A percentile compares a stretch with the other conserved stretches of the same genome.
phyloP scores from a whole-genome alignment of 2,888 invertebrate genomes.

The Apotomis turbidana region DNA sequence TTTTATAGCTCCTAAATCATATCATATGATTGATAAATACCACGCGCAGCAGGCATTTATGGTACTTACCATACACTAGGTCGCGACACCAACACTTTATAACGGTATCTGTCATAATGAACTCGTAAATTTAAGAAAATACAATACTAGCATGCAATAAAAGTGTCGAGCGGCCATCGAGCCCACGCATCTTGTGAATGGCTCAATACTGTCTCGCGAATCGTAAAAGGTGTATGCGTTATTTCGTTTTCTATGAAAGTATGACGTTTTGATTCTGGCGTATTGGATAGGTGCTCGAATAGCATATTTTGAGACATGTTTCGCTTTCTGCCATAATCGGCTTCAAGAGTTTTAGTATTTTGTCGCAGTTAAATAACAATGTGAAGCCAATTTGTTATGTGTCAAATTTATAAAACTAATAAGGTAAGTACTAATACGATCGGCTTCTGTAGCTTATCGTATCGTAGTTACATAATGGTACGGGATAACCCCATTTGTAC shows the following conservation, averaged over 20 bases:
- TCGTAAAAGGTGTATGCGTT: neutral
- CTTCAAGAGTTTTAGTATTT: neutral
- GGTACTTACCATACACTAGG: neutral
- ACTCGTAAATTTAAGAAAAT: slow-evolving; percentile 22
- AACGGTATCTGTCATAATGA: slow-evolving; percentile 11
- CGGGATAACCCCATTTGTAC: no score
- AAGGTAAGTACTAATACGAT: neutral
- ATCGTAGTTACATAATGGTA: no score
- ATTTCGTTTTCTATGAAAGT: neutral
- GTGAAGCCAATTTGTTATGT: neutral
- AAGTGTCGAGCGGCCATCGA: neutral
- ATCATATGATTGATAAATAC: neutral
- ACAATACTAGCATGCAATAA: slow-evolving; percentile 8
- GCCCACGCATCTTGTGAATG: slow-evolving; percentile 12
- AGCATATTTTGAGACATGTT: neutral
- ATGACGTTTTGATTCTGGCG: neutral
- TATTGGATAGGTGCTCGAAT: neutral
- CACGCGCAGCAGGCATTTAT: neutral
- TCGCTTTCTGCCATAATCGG: neutral
- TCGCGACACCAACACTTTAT: slow-evolving; percentile 2
- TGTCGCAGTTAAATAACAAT: neutral
- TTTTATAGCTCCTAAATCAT: neutral
- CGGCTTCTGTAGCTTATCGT: no score
- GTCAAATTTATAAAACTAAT: neutral
- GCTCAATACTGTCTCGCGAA: slow-evolving; percentile 1